Evolutionary conservation across 2,113 vertebrate genomes (phyloP), one percentile per base, ranked within the genome.

Genomic region (Daubentonia madagascariensis): DNA sequence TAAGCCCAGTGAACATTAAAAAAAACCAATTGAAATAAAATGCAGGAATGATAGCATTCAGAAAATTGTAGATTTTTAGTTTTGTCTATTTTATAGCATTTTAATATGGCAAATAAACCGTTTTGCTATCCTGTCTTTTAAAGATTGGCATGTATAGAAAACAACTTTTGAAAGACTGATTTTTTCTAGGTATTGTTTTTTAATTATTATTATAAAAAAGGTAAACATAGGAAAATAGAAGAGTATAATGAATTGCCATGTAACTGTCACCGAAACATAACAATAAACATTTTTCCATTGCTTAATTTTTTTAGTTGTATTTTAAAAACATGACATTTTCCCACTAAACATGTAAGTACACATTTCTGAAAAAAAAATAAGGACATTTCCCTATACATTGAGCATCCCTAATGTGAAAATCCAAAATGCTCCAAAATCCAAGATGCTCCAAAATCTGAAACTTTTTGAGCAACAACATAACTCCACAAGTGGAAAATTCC

Each of bases 111-210:
- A 90, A 87, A 35, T 75, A 91, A 0, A 40, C 11, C 22, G 2
- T 72, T 88, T 75, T 30, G 8, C 85, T 95, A 37, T 30, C 10
- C 45, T 88, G 8, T 73, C 40, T 95, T 93, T 96, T 87, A 92
- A 94, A 92, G 78, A 84, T 37, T 45, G 54, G 16, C 35, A 54
- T 90, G 67, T 73, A 48, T 37, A 90, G 83, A 96, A 97, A 93
- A 0, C 48, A 70, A 32, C 70, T 95, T 89, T 96, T 93, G 73
- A 98, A 89, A 76, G 80, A 23, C 37, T 61, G 40, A 20, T 48
- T 67, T 79, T 65, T 25, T 28, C 25, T 70, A 45, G 48, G 32
- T 72, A 80, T 73, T 87, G 13, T 48, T 72, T 92, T 89, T 88
- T 70, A 84, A 85, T 67, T 54, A 65, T 61, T 87, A 85, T 54